Conservation (phyloP, 2,888 invertebrate genomes). For the Polydrusus tereticollis region DNA sequence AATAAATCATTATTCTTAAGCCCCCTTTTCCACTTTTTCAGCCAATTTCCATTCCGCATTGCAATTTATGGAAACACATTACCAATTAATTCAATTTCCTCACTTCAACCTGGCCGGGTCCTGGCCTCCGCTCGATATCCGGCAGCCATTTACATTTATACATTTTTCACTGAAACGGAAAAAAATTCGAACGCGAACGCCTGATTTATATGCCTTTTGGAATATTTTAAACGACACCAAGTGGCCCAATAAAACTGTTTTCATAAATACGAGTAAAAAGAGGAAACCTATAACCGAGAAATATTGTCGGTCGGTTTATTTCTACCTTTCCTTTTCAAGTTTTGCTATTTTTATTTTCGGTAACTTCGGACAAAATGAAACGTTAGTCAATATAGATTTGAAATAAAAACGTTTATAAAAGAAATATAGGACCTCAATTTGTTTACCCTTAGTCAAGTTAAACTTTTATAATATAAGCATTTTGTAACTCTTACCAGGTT, state of each 20-base stretch:
- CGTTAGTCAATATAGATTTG: too few species aligned
- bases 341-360: not conserved
- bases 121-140: slow-evolving; percentile 47
- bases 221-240: slow-evolving; percentile 42
- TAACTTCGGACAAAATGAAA: too few species aligned
- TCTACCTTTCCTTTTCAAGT: slow-evolving; percentile 8
- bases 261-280: slow-evolving; percentile 28
- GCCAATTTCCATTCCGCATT: slow-evolving; percentile 45
- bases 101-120: slow-evolving; percentile 48
- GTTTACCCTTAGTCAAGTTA: too few species aligned
- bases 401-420: too few species aligned
- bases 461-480: too few species aligned
- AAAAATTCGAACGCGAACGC: slow-evolving; percentile 32
- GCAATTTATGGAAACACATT: slow-evolving; percentile 59
- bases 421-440: too few species aligned
- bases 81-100: slow-evolving; percentile 60
- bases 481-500: too few species aligned
- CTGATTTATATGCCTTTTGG: slow-evolving; percentile 41
- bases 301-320: not conserved
- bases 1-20: slow-evolving; percentile 18
- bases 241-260: slow-evolving; percentile 43
- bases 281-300: slow-evolving; percentile 6
- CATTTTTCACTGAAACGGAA: slow-evolving; percentile 54
- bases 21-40: slow-evolving; percentile 42
- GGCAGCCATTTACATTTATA: slow-evolving; percentile 55